Evolutionary conservation across 2,797 vertebrate species (phyloP).

Genomic region (Manis javanica): DNA sequence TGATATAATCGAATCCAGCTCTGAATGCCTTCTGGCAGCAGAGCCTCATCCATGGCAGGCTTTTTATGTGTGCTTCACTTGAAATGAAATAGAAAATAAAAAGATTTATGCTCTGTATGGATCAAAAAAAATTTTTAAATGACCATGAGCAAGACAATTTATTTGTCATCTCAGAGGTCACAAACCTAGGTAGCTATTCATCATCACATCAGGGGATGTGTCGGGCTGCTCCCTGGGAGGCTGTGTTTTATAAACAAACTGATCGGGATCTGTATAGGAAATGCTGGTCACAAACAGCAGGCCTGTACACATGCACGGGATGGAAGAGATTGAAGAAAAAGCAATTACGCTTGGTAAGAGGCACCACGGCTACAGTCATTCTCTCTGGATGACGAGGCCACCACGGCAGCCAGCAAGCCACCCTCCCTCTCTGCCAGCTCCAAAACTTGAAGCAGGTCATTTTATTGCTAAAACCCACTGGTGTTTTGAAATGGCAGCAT

Average conservation of each 20-base stretch:
- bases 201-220: constrained; percentile 87
- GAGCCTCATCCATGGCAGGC: constrained; percentile 76
- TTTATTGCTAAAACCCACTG: not conserved
- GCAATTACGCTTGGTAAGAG: constrained; percentile 70
- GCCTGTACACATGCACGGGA: constrained; percentile 79
- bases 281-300: constrained; percentile 91
- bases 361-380: not conserved
- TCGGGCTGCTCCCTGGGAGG: constrained; percentile 85
- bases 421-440: not conserved
- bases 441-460: not conserved
- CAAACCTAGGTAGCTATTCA: constrained; percentile 96
- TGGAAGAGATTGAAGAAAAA: constrained; percentile 80
- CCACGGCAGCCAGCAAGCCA: not conserved
- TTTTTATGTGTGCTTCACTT: constrained; percentile 71
- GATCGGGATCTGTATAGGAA: constrained; percentile 89
- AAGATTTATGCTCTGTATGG: constrained; percentile 78
- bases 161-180: constrained; percentile 84
- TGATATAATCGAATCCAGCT: constrained; percentile 17
- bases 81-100: constrained; percentile 77
- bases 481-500: constrained; percentile 54
- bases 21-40: constrained; percentile 65
- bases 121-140: constrained; percentile 71
- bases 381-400: not conserved
- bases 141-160: constrained; percentile 81
- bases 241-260: constrained; percentile 92